Conservation (phyloP, 2,888 invertebrate species). For the Eutolmus rufibarbis region DNA sequence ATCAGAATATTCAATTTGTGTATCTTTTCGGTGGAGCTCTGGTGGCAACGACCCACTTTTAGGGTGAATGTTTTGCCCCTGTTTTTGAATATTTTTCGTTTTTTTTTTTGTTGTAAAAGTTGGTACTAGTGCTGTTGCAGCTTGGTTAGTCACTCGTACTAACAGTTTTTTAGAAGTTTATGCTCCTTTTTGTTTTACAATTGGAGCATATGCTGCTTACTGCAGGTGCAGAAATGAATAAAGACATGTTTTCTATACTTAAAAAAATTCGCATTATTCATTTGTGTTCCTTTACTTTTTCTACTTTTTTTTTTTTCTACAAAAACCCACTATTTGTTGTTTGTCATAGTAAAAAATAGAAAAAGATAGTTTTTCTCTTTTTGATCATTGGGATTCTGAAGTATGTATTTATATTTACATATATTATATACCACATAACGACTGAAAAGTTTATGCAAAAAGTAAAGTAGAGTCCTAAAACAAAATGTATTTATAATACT, state of each 20-base stretch:
- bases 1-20: not conserved
- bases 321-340: no score
- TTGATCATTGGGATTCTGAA: no score
- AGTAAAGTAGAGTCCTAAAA: no score
- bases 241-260: not conserved
- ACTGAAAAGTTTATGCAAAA: no score
- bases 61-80: not conserved
- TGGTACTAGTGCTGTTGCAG: not conserved
- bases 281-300: not conserved
- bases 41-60: not conserved
- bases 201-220: not conserved
- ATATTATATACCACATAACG: no score
- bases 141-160: not conserved
- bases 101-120: not conserved
- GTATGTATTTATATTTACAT: no score
- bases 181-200: not conserved
- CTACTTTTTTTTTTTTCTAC: no score
- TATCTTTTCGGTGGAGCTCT: not conserved
- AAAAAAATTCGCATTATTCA: not conserved
- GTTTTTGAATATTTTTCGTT: not conserved
- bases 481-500: no score
- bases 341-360: no score
- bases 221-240: not conserved
- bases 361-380: no score
- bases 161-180: not conserved